phyloP scores from a whole-genome alignment of 2,888 invertebrate genomes.

The Tetranychus piercei region DNA sequence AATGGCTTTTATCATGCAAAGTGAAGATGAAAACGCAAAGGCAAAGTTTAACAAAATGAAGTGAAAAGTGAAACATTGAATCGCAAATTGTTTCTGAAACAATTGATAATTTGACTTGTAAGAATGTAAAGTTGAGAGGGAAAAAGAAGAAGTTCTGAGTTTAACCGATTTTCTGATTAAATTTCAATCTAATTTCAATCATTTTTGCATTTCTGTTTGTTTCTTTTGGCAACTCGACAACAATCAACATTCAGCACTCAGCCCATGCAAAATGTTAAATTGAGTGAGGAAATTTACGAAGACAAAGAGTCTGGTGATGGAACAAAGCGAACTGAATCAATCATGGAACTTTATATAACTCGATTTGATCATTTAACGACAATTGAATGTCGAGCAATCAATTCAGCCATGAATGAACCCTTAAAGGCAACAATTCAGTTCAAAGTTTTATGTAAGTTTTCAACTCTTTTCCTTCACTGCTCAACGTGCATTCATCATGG shows the following conservation, averaged over 20 bases:
- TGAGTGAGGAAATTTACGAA: background rate
- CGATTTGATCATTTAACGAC: slow-evolving; percentile 26
- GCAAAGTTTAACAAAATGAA: too few species aligned
- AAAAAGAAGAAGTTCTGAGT: too few species aligned
- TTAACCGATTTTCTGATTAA: too few species aligned
- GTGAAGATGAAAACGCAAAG: too few species aligned
- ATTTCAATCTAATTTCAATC: background rate
- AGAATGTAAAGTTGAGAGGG: too few species aligned
- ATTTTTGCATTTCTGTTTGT: background rate
- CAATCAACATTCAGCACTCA: slow-evolving; percentile 15
- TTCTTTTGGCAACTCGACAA: background rate
- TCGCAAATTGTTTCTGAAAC: too few species aligned
- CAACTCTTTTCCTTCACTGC: background rate
- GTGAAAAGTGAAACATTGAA: too few species aligned
- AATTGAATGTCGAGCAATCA: slow-evolving; percentile 27
- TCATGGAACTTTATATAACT: slow-evolving; percentile 24
- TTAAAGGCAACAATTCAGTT: slow-evolving; percentile 26
- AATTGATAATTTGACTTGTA: too few species aligned
- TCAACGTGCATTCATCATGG: too few species aligned
- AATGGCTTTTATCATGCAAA: too few species aligned
- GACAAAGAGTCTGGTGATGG: slow-evolving; percentile 7
- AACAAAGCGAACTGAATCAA: slow-evolving; percentile 19
- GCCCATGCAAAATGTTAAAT: slow-evolving; percentile 19
- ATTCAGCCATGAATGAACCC: slow-evolving; percentile 25
- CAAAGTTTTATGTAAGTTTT: slow-evolving; percentile 27